Base-by-base conservation (phyloP, 2,888 invertebrate species). In the Yponomeuta evonymella region DNA sequence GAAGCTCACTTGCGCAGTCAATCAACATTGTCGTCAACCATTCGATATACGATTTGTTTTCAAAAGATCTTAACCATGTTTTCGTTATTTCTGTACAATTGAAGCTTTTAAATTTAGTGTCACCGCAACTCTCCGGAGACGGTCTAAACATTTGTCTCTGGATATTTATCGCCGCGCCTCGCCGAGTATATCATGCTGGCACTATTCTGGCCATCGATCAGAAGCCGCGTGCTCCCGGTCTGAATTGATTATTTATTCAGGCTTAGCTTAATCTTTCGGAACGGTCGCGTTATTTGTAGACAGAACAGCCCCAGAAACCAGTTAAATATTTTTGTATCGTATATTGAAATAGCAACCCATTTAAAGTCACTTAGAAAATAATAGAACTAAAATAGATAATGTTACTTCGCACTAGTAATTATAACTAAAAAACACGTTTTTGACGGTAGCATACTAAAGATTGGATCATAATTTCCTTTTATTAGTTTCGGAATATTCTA, bases 61-160 rank as follows among this genome's bases (percentile, higher is more conserved):
- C 87, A 78, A 89, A 90, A 91, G 91, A 90, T 91, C 90, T 87
- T 88, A 90, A 90, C 90, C 89, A 87, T 90, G 90, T 90, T 90
- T 86, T 85, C 86, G 90, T 90, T 91, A 91, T 92, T 92, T 90
- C 88, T 87, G 91, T 91, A 89, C 91, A 89, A 90, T 91, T 88
- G 90, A 89, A 86, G 90, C 90, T 89, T 90, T 90, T 90, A 92
- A 90, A 92, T 92, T 88, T 89, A 91, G 90, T 92, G 91, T 89
- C 90, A 88, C 90, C 89, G 89, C 90, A 86, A 83, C 87, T 90
- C 91, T 86, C 89, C 77, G 83, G 90, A 89, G 91, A 89, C 89
- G 89, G 82, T 86, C 85, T 82, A 83, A 88, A 87, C 90, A 91
- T 92, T 92, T 90, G 91, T 92, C 91, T 90, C 82, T 83, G 89